phyloP scores from a whole-genome alignment of 2,797 vertebrate genomes.

The Crocodylus rhombifer region DNA sequence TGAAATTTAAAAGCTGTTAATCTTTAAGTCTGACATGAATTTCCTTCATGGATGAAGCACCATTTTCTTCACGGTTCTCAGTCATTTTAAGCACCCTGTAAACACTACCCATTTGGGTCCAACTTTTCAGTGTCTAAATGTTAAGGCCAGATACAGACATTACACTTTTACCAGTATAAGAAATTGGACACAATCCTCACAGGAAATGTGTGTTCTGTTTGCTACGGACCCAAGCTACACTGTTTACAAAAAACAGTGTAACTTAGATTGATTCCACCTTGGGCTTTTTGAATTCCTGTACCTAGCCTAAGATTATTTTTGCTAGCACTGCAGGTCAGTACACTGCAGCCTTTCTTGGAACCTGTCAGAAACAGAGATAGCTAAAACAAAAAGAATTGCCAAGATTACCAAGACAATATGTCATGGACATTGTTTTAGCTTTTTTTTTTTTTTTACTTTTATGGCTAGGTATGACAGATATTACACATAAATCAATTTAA shows the following conservation, averaged over 20 bases:
- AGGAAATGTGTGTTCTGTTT: too few species aligned
- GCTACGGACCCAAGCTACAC: too few species aligned
- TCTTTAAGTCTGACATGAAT: not conserved
- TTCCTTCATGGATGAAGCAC: not conserved
- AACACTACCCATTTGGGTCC: not conserved
- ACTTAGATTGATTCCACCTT: too few species aligned
- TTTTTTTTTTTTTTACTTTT: not conserved
- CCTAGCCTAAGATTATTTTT: not conserved
- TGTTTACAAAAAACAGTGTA: too few species aligned
- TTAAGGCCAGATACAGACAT: too few species aligned
- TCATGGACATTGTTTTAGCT: not conserved
- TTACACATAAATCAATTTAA: not conserved
- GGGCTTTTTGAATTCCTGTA: too few species aligned
- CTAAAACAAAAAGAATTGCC: conserved; percentile 18
- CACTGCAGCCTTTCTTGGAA: not conserved
- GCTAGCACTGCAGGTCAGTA: conserved; percentile 20
- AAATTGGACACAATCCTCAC: not conserved
- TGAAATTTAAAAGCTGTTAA: not conserved
- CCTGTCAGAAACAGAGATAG: conserved; percentile 25
- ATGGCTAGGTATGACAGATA: not conserved
- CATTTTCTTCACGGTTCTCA: not conserved
- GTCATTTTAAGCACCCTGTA: not conserved
- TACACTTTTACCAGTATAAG: not conserved
- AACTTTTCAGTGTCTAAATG: not conserved
- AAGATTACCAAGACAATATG: not conserved